phyloP scores from a whole-genome alignment of 2,888 invertebrate genomes.

The Ophion slaviceki region DNA sequence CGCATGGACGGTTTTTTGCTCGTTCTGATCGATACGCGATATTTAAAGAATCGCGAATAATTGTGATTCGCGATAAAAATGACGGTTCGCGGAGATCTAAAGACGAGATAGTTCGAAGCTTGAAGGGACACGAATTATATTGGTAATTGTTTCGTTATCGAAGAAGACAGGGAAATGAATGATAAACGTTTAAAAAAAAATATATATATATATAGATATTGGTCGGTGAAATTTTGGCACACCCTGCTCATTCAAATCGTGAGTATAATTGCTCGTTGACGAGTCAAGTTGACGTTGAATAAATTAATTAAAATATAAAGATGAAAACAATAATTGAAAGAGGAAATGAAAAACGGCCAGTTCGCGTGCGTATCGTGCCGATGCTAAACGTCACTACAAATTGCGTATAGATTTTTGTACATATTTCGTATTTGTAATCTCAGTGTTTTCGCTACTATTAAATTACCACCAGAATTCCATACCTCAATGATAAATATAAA shows the following conservation, averaged over 20 bases:
- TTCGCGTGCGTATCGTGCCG: constrained; percentile 49
- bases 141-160: not conserved
- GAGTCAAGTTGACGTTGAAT: constrained; percentile 47
- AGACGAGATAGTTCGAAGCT: constrained; percentile 1
- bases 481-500: constrained; percentile 64
- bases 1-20: not conserved
- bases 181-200: not conserved
- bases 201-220: not conserved
- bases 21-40: not conserved
- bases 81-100: not conserved
- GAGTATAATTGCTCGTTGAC: constrained; percentile 53
- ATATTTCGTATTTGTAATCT: constrained; percentile 73
- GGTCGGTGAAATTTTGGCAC: constrained; percentile 19
- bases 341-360: constrained; percentile 38
- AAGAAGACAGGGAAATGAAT: not conserved
- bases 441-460: constrained; percentile 72
- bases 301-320: constrained; percentile 30
- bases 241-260: constrained; percentile 29
- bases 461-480: constrained; percentile 71
- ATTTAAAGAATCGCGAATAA: not conserved
- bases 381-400: constrained; percentile 54
- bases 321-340: not conserved
- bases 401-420: constrained; percentile 71
- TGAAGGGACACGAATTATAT: not conserved
- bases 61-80: not conserved